A percentile compares a stretch with the other conserved stretches of the same genome.
These are phyloP conservation scores for Drosophila pachea DNA, from an alignment of 1,140 invertebrate genomes.

Conservation along the genomic window DNA sequence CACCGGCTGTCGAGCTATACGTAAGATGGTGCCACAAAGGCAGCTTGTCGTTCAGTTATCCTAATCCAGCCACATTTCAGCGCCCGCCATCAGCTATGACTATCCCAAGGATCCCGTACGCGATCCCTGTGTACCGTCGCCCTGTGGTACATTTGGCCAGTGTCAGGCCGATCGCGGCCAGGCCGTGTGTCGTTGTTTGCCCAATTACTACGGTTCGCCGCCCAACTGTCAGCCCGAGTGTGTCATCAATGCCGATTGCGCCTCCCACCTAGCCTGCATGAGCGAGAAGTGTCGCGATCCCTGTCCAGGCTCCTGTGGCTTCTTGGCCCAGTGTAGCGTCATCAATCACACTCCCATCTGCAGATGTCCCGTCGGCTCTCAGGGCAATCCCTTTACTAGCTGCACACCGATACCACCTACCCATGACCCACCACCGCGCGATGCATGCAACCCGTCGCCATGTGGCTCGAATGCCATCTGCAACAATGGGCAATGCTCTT, in stretches of 20 bases:
- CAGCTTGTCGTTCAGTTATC: not conserved
- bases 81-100: conserved; percentile 50
- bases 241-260: conserved; percentile 87
- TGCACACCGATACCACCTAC: conserved; percentile 80
- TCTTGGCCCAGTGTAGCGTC: conserved; percentile 89
- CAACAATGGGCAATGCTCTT: conserved; percentile 78
- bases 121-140: conserved; percentile 86
- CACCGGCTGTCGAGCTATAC: conserved; percentile 82
- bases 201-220: conserved; percentile 85
- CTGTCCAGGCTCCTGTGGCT: conserved; percentile 88
- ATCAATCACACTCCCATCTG: conserved; percentile 92
- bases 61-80: conserved; percentile 36
- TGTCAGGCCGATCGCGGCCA: conserved; percentile 84
- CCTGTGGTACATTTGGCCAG: conserved; percentile 88
- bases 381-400: conserved; percentile 89
- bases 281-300: conserved; percentile 87
- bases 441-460: conserved; percentile 83
- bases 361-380: conserved; percentile 85
- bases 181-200: conserved; percentile 87
- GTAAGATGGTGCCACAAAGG: conserved; percentile 78
- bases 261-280: conserved; percentile 84
- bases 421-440: conserved; percentile 52
- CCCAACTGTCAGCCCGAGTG: conserved; percentile 89
- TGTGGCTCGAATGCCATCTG: conserved; percentile 86
- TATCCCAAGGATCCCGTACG: conserved; percentile 82